Evolutionary conservation across 1,140 invertebrate species (phyloP).

Genomic region (Zaprionus davidi): DNA sequence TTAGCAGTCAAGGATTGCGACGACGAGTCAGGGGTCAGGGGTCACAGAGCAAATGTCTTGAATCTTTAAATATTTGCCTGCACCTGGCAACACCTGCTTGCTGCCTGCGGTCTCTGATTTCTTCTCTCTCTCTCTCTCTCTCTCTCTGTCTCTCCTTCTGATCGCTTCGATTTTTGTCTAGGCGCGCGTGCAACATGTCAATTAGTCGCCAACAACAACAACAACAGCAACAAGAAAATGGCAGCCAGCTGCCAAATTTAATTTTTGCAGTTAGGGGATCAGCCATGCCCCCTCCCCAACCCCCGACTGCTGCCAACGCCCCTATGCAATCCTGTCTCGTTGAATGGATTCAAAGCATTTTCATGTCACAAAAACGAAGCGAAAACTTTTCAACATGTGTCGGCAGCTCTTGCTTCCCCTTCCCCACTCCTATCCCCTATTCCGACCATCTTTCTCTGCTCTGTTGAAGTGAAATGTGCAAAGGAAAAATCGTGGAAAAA

Average conservation of each 20-base stretch:
- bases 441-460: too few species aligned
- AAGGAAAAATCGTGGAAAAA: slow-evolving; percentile 57
- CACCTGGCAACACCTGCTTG: neutral
- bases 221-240: slow-evolving; percentile 51
- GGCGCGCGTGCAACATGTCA: slow-evolving; percentile 68
- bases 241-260: slow-evolving; percentile 78
- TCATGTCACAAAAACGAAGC: slow-evolving; percentile 76
- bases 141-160: neutral
- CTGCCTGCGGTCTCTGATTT: neutral
- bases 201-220: slow-evolving; percentile 67
- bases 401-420: slow-evolving; percentile 57
- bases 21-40: neutral
- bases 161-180: slow-evolving; percentile 7
- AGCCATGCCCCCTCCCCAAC: neutral
- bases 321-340: slow-evolving; percentile 32
- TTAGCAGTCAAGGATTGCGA: neutral
- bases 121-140: neutral
- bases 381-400: slow-evolving; percentile 81
- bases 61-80: slow-evolving; percentile 7
- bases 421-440: neutral
- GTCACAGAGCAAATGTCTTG: slow-evolving; percentile 8
- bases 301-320: neutral
- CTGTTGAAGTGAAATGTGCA: neutral
- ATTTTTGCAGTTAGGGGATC: slow-evolving; percentile 45
- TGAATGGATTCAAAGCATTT: slow-evolving; percentile 81